Percentiles rank a stretch among this genome's conserved stretches.
Conservation (phyloP, 2,797 vertebrate genomes). For the Gadopsis bispinosus region DNA sequence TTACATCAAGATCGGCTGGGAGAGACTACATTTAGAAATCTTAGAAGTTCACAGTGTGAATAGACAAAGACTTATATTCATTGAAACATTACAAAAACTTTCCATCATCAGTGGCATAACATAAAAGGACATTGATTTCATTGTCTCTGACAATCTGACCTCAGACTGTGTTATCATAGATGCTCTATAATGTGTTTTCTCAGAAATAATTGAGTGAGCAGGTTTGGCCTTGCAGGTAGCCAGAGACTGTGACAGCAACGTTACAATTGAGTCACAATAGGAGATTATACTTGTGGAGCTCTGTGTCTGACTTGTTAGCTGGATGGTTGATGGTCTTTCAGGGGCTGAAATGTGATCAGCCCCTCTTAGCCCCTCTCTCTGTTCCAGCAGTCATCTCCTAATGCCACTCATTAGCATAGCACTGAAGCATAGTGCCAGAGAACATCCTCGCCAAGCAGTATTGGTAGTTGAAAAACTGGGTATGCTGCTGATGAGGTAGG, state of each 20-base stretch:
- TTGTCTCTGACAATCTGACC: constrained; percentile 53
- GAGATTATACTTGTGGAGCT: constrained; percentile 62
- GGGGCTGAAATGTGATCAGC: constrained; percentile 59
- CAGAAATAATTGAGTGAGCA: constrained; percentile 51
- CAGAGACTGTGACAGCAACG: constrained; percentile 43
- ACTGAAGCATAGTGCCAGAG: constrained; percentile 53
- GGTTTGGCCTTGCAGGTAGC: constrained; percentile 64
- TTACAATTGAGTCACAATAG: constrained; percentile 59
- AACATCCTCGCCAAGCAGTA: constrained; percentile 37
- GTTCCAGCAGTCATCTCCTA: constrained; percentile 66
- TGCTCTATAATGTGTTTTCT: constrained; percentile 43
- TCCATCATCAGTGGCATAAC: constrained; percentile 23
- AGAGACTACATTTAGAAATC: constrained; percentile 25
- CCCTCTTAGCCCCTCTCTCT: constrained; percentile 57
- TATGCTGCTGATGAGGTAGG: constrained; percentile 31
- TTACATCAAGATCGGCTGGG: neutral
- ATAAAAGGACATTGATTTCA: constrained; percentile 55
- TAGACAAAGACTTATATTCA: constrained; percentile 26
- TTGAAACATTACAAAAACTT: constrained; percentile 25
- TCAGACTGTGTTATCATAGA: constrained; percentile 43
- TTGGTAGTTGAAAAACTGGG: constrained; percentile 32
- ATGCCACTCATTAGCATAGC: constrained; percentile 71
- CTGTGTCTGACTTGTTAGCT: constrained; percentile 55
- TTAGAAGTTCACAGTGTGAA: constrained; percentile 14
- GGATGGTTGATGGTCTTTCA: constrained; percentile 59